Conservation (phyloP, 2,113 vertebrate species). For the Scartelaos histophorus region DNA sequence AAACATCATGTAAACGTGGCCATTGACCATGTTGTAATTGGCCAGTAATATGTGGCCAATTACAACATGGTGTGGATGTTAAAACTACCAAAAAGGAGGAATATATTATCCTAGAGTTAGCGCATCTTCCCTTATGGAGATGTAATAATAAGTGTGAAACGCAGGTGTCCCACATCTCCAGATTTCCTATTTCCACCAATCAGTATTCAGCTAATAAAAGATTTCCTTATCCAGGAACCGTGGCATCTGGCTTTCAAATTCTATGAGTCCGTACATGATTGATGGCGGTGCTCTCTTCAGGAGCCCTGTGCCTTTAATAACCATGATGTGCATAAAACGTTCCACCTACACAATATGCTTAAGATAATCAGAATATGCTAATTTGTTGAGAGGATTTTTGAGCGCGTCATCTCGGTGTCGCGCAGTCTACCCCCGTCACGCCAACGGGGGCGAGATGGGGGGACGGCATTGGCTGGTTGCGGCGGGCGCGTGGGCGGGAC, state of each 20-base stretch:
- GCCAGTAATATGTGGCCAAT: too few species aligned
- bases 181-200: conserved; percentile 1
- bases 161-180: conserved; percentile 3
- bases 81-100: neutral
- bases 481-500: conserved; percentile 12
- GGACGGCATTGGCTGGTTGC: neutral
- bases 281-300: conserved; percentile 5
- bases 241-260: conserved; percentile 9
- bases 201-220: conserved; percentile 11
- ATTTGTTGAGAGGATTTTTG: conserved; percentile 20
- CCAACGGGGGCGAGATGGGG: conserved; percentile 14
- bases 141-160: neutral
- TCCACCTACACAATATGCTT: conserved; percentile 21
- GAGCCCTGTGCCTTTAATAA: conserved; percentile 11
- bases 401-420: conserved; percentile 5
- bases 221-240: neutral
- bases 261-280: conserved; percentile 7
- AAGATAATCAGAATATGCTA: conserved; percentile 16
- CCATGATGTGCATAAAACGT: conserved; percentile 6
- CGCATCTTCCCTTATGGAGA: neutral
- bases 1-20: too few species aligned
- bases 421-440: conserved; percentile 16
- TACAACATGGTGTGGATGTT: too few species aligned
- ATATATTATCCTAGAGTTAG: neutral
- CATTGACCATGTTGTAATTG: too few species aligned